Base-by-base conservation (phyloP, 2,888 invertebrate genomes). In the Pheosia tremula region DNA sequence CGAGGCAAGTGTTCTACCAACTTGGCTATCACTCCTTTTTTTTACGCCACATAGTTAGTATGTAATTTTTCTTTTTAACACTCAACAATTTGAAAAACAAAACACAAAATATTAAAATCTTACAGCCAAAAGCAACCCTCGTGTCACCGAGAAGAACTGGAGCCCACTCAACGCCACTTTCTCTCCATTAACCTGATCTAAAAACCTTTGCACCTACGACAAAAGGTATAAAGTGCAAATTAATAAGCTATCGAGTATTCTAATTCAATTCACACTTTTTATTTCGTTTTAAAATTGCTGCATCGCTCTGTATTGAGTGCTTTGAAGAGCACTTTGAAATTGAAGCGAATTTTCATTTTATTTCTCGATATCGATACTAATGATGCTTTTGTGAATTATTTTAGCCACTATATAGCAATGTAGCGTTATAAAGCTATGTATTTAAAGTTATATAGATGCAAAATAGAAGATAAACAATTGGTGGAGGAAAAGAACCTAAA, bases 181-280 rank as follows among this genome's bases (percentile, higher is more conserved):
- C 56, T 95, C 94, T 3, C 94, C 94, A 63, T 95, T 94, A 56
- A 96, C 95, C 87, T 96, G 95, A 64, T 95, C 95, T 61, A 95
- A 88, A 69, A 96, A 94, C 62, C 96, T 93, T 75, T 95, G 95
- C 53, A 96, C 94, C 95, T 95, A 72, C n/a, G 4, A 58, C 4
- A 59, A 55, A 9, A 37, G 11, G 37, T 7, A 8, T 50, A 5
- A 24, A 50, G 8, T 10, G 50, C 24, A 24, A 24, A 24, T 24
- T 24, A 24, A 24, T 24, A 24, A 24, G 24, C 24, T 24, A 24
- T 24, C 1, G 2, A 24, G 24, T 24, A 24, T 7, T 8, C 50
- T 50, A 7, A 50, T 24, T 50, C 50, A 24, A 50, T 50, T 50
- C 3, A 4, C 50, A 7, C 8, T 50, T 50, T 50, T 24, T 49